These are phyloP conservation scores for Dysmachus trigonus DNA, from an alignment of 2,888 invertebrate genomes.

Conservation along the genomic window DNA sequence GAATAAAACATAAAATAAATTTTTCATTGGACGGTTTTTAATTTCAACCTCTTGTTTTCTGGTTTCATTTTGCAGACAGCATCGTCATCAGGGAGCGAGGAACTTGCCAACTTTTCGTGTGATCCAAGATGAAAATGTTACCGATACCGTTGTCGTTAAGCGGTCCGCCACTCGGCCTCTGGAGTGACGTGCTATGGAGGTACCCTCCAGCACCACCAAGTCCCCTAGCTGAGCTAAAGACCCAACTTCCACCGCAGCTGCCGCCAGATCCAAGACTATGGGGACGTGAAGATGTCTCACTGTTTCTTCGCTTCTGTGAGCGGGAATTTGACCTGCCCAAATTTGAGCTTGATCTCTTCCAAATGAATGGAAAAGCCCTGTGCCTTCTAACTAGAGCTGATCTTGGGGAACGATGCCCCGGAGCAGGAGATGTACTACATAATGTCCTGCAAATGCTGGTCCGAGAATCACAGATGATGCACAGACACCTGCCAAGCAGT, in stretches of 20 bases:
- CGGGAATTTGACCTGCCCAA: conserved; percentile 90
- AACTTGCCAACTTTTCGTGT: conserved; percentile 13
- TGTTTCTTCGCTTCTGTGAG: conserved; percentile 91
- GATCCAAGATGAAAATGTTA: conserved; percentile 71
- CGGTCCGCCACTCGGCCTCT: conserved; percentile 81
- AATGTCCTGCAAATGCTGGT: conserved; percentile 90
- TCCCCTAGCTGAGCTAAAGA: conserved; percentile 84
- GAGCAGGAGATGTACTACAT: conserved; percentile 92
- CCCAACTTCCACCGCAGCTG: conserved; percentile 83
- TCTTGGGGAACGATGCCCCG: conserved; percentile 89
- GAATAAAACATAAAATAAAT: neutral
- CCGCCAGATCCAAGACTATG: conserved; percentile 90
- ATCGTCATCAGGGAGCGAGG: neutral
- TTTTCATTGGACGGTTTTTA: conserved; percentile 13
- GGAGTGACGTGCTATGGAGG: conserved; percentile 86
- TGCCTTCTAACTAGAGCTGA: conserved; percentile 90
- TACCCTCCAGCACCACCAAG: conserved; percentile 83
- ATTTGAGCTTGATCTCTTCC: conserved; percentile 92
- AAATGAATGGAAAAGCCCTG: conserved; percentile 97
- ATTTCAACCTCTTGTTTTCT: conserved; percentile 30
- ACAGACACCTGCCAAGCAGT: conserved; percentile 80
- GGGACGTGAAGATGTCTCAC: conserved; percentile 88
- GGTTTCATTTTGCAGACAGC: conserved; percentile 22
- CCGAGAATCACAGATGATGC: conserved; percentile 80
- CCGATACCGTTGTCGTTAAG: conserved; percentile 77